A percentile compares a stretch with the other conserved stretches of the same genome.
Evolutionary conservation across 2,797 vertebrate species (phyloP).

Genomic region (Molossus alvarezi): DNA sequence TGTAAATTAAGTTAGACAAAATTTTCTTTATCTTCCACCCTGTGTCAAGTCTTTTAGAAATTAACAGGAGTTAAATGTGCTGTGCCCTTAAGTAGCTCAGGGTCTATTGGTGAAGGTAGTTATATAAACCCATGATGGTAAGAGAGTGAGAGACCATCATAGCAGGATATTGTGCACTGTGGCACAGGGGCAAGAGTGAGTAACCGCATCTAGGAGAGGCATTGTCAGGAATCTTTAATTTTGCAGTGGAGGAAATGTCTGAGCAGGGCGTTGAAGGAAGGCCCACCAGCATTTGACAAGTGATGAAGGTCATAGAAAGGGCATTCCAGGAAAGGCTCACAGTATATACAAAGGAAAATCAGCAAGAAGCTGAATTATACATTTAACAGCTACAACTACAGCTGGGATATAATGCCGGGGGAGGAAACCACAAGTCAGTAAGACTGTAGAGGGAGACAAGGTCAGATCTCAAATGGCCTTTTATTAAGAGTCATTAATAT

Average conservation of each 20-base stretch:
- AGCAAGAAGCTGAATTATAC: not conserved
- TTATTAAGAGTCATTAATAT: not conserved
- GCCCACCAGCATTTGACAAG: not conserved
- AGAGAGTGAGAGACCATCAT: rapidly evolving
- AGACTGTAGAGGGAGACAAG: not conserved
- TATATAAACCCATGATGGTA: not conserved
- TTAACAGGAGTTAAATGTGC: not conserved
- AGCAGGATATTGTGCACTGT: not conserved
- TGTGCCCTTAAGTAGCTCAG: not conserved
- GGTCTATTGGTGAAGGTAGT: not conserved
- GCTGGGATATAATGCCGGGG: not conserved
- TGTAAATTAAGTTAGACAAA: slow-evolving; percentile 18
- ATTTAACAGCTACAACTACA: not conserved
- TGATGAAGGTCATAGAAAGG: slow-evolving; percentile 23
- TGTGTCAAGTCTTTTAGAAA: not conserved
- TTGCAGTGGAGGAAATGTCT: not conserved
- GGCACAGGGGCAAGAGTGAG: rapidly evolving
- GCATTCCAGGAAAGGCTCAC: not conserved
- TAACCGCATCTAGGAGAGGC: not conserved
- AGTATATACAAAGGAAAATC: not conserved
- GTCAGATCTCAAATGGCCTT: not conserved
- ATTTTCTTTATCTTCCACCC: not conserved
- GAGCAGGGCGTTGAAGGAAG: not conserved
- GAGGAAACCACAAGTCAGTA: not conserved
- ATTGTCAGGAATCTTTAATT: not conserved